Percentiles rank a stretch among this genome's conserved stretches.
Conservation (phyloP, 2,797 vertebrate genomes). For the Nannoperca obscura region DNA sequence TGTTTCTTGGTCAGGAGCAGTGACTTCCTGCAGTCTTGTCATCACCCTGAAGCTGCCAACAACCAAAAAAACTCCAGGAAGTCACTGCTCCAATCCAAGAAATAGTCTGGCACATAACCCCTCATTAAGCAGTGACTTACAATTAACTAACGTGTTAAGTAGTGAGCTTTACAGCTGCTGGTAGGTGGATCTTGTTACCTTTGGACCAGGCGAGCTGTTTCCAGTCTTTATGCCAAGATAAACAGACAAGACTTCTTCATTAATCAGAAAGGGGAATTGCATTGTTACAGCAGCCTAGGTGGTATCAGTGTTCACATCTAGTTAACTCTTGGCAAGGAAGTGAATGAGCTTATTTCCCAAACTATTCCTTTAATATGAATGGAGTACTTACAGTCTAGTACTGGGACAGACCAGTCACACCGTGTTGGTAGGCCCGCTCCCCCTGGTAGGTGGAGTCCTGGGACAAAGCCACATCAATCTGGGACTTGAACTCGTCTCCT, state of each 20-base stretch:
- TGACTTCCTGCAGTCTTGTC: background rate
- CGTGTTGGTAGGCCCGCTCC: slow-evolving; percentile 97
- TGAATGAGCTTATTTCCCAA: background rate
- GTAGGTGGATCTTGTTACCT: background rate
- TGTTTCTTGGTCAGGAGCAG: background rate
- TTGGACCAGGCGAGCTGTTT: background rate
- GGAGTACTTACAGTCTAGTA: slow-evolving; percentile 93
- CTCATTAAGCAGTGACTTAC: background rate
- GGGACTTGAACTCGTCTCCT: slow-evolving; percentile 98
- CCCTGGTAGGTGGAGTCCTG: slow-evolving; percentile 99
- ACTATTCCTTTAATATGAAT: slow-evolving; percentile 14
- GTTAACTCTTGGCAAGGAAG: background rate
- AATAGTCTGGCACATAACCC: background rate
- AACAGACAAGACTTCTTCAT: background rate
- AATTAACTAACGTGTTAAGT: background rate
- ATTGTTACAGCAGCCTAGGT: background rate
- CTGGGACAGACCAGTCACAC: slow-evolving; percentile 98
- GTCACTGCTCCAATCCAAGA: background rate
- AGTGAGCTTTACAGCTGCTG: background rate
- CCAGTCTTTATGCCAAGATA: background rate
- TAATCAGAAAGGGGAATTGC: background rate
- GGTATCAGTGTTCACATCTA: background rate
- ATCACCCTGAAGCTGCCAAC: background rate
- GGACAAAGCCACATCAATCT: slow-evolving; percentile 97
- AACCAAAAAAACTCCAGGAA: background rate